Evolutionary conservation across 2,113 vertebrate genomes (phyloP).

Genomic region (Diadophis punctatus): DNA sequence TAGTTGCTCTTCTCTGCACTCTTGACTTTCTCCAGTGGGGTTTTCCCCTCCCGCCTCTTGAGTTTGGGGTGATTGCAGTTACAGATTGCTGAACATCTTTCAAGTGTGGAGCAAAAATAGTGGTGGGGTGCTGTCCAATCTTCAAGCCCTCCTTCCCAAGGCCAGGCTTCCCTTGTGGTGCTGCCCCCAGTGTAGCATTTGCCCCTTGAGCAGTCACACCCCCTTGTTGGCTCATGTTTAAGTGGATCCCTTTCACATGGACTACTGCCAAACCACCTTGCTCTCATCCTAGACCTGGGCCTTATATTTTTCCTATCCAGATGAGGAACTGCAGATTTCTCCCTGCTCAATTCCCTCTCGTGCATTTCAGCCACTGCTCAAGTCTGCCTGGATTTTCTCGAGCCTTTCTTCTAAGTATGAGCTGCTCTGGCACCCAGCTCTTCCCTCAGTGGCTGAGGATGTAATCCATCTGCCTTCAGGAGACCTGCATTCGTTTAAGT

Average conservation of each 20-base stretch:
- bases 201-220: not conserved
- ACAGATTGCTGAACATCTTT: not conserved
- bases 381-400: not conserved
- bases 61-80: not conserved
- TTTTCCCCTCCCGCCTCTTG: not conserved
- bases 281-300: not conserved
- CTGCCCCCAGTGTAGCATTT: not conserved
- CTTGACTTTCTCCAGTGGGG: not conserved
- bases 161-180: not conserved
- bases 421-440: not conserved
- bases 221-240: not conserved
- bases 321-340: not conserved
- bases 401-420: not conserved
- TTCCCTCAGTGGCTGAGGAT: not conserved
- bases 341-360: not conserved
- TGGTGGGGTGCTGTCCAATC: not conserved
- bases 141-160: not conserved
- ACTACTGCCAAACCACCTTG: not conserved
- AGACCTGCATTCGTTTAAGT: not conserved
- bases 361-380: not conserved
- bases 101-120: not conserved
- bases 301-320: not conserved
- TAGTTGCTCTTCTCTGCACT: not conserved
- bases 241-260: not conserved
- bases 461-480: not conserved